These are phyloP conservation scores for Charina bottae DNA, from an alignment of 2,113 vertebrate genomes.

Conservation along the genomic window DNA sequence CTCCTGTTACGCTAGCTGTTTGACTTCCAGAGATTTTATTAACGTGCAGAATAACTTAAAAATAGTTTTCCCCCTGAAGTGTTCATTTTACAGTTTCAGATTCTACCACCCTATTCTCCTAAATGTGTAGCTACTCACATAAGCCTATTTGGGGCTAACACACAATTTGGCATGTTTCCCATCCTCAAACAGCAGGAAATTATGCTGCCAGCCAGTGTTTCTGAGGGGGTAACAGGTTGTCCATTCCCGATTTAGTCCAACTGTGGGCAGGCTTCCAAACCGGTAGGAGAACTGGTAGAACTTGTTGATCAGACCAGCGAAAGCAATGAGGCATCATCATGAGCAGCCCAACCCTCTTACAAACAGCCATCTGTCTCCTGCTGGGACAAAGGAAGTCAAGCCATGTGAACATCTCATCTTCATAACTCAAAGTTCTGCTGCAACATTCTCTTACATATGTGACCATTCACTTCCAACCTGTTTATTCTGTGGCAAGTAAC, in stretches of 20 bases:
- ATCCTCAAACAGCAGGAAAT: background rate
- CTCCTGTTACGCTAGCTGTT: background rate
- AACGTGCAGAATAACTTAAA: background rate
- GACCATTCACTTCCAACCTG: background rate
- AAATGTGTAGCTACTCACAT: background rate
- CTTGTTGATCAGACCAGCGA: background rate
- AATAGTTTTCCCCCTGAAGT: background rate
- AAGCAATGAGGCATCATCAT: background rate
- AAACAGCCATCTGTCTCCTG: background rate
- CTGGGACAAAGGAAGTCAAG: background rate
- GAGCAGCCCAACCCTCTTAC: background rate
- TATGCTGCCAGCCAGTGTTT: background rate
- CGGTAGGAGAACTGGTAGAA: background rate
- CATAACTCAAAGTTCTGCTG: background rate
- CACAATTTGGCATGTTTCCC: background rate
- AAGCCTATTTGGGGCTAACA: background rate
- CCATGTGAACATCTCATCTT: background rate
- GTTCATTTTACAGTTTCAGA: background rate
- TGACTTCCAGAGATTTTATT: background rate
- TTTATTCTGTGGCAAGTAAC: background rate
- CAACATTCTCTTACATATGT: background rate
- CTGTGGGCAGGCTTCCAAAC: background rate
- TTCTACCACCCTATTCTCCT: background rate
- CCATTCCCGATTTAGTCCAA: background rate
- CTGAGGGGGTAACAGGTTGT: background rate